Conservation (phyloP, 1,140 invertebrate species). For the Drosophila leontia region DNA sequence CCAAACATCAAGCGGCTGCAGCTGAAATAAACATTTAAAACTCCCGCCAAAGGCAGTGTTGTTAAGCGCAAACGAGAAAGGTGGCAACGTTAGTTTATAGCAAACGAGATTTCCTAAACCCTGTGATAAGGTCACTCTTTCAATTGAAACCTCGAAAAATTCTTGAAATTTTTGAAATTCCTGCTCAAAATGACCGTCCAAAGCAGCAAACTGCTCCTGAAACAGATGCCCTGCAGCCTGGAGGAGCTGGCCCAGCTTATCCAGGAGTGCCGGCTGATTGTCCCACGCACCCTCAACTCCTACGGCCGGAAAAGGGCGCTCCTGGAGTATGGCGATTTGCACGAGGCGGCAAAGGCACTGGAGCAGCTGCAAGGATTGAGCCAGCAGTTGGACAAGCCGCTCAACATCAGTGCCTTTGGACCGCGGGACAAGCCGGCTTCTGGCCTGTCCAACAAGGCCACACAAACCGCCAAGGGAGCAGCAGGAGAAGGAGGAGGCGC, state of each 20-base stretch:
- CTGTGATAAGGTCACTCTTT: neutral
- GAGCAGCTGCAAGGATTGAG: constrained; percentile 45
- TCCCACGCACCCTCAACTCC: constrained; percentile 50
- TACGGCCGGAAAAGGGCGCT: constrained; percentile 51
- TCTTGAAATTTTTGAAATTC: neutral
- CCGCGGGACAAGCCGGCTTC: neutral
- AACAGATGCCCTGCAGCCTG: constrained; percentile 73
- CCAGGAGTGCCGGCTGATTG: constrained; percentile 49
- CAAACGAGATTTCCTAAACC: neutral
- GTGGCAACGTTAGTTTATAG: constrained; percentile 4
- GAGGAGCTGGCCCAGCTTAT: constrained; percentile 62
- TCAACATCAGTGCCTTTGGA: constrained; percentile 55
- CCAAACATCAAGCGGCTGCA: constrained; percentile 45
- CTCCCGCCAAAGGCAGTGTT: constrained; percentile 7
- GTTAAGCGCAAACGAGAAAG: neutral
- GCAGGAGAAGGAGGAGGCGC: neutral
- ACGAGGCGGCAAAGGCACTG: constrained; percentile 51
- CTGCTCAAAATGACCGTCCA: constrained; percentile 32
- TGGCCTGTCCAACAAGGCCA: constrained; percentile 39
- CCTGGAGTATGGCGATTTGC: constrained; percentile 42
- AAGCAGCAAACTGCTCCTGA: constrained; percentile 68
- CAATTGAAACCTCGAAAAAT: constrained; percentile 7
- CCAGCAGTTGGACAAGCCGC: constrained; percentile 59
- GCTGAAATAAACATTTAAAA: constrained; percentile 6
- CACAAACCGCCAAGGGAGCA: constrained; percentile 32